Evolutionary conservation across 2,888 invertebrate genomes (phyloP).

Genomic region (Acanthococcus lagerstroemiae): DNA sequence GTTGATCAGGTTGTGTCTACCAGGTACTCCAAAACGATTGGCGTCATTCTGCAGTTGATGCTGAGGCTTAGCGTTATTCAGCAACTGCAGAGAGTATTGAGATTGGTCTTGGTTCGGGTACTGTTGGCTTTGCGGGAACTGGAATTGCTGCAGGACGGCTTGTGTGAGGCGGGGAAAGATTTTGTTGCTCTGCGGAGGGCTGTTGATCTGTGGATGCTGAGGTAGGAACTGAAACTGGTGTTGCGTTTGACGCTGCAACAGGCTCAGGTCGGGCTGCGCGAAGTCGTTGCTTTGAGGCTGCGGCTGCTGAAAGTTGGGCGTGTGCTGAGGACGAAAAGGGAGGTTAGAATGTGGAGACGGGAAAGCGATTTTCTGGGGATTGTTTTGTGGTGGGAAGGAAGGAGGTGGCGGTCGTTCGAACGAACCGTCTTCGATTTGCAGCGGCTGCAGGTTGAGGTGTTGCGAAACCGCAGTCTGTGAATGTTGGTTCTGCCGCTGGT

Average conservation of each 20-base stretch:
- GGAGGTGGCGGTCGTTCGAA: conserved; percentile 33
- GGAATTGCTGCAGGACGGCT: conserved; percentile 26
- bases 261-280: conserved; percentile 39
- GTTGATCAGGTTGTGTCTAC: background rate
- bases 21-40: background rate
- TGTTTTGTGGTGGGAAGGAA: conserved; percentile 42
- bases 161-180: conserved; percentile 7
- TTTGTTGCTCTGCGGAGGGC: conserved; percentile 3
- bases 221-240: conserved; percentile 37
- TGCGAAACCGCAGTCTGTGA: background rate
- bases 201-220: conserved; percentile 39
- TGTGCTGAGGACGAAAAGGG: conserved; percentile 36
- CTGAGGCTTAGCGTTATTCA: background rate
- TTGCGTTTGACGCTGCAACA: conserved; percentile 35
- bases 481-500: conserved; percentile 4
- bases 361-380: conserved; percentile 36
- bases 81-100: conserved; percentile 29
- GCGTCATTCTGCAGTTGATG: background rate
- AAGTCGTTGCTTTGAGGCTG: conserved; percentile 43
- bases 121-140: conserved; percentile 34
- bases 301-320: conserved; percentile 42
- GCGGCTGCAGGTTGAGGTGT: background rate
- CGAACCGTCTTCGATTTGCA: conserved; percentile 23
- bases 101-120: conserved; percentile 32
- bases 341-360: conserved; percentile 34